A percentile compares a stretch with the other conserved stretches of the same genome.
These are phyloP conservation scores for Caenorhabditis remanei DNA, from an alignment of 1,140 invertebrate species.

Conservation along the genomic window DNA sequence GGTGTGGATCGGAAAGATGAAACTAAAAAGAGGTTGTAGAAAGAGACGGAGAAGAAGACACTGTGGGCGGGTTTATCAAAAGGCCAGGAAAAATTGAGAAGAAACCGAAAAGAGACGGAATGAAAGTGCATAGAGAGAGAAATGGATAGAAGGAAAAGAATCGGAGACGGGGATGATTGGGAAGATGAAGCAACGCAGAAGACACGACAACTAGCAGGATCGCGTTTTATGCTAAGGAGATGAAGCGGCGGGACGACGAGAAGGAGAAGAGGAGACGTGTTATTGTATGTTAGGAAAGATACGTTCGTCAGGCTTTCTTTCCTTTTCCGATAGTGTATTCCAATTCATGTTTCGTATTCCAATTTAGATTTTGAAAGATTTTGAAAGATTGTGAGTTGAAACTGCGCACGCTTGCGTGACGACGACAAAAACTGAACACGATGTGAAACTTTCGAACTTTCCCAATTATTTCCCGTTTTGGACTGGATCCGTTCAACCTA, in stretches of 20 bases:
- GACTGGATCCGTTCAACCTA: too few relatives aligned
- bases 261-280: slow-evolving; percentile 16
- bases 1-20: slow-evolving; percentile 21
- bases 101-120: slow-evolving; percentile 41
- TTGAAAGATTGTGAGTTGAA: slow-evolving; percentile 35
- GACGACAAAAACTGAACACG: background rate
- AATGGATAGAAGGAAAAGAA: background rate
- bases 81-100: slow-evolving; percentile 32
- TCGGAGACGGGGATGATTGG: background rate
- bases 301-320: slow-evolving; percentile 30
- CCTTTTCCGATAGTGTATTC: slow-evolving; percentile 3
- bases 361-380: background rate
- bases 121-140: slow-evolving; percentile 36
- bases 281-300: slow-evolving; percentile 27
- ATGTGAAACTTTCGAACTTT: slow-evolving; percentile 2
- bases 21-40: slow-evolving; percentile 44
- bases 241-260: background rate
- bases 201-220: slow-evolving; percentile 2
- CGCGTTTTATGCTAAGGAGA: slow-evolving; percentile 24
- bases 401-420: background rate
- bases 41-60: slow-evolving; percentile 1
- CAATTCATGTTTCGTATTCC: background rate
- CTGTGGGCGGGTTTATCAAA: slow-evolving; percentile 35
- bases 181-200: slow-evolving; percentile 12
- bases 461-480: too few relatives aligned